These are phyloP conservation scores for Bombus ignitus DNA, from an alignment of 1,140 invertebrate species.

Conservation along the genomic window DNA sequence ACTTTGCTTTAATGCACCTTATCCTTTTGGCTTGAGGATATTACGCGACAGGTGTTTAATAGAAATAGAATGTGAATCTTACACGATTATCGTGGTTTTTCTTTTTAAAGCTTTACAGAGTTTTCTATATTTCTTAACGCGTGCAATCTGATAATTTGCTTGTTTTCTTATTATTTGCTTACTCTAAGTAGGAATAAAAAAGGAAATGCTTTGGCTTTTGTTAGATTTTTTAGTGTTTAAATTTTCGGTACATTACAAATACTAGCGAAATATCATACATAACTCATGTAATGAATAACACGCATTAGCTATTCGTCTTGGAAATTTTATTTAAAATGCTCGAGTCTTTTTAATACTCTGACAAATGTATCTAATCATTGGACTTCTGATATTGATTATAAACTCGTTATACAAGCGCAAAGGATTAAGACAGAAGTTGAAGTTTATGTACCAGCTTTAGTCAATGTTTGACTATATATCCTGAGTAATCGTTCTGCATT, in stretches of 20 bases:
- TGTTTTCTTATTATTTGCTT: neutral
- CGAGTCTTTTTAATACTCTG: neutral
- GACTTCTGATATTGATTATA: neutral
- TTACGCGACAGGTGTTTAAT: neutral
- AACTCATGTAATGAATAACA: neutral
- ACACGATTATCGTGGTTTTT: neutral
- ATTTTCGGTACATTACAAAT: too few species aligned
- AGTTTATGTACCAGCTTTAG: neutral
- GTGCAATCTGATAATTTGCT: neutral
- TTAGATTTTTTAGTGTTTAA: too few species aligned
- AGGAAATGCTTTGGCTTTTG: too few species aligned
- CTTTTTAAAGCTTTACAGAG: neutral
- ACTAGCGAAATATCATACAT: neutral
- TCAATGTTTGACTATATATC: too few species aligned
- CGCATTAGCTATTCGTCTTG: neutral
- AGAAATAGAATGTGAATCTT: neutral
- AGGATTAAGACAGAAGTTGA: neutral
- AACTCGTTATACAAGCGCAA: neutral
- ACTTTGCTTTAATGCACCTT: conserved; percentile 5
- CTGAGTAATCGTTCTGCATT: too few species aligned
- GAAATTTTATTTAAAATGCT: neutral
- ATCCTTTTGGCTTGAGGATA: neutral
- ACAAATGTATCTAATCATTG: neutral
- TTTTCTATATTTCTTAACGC: too few species aligned
- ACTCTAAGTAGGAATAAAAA: too few species aligned